phyloP scores from a whole-genome alignment of 2,797 vertebrate genomes.

The Limosa lapponica region DNA sequence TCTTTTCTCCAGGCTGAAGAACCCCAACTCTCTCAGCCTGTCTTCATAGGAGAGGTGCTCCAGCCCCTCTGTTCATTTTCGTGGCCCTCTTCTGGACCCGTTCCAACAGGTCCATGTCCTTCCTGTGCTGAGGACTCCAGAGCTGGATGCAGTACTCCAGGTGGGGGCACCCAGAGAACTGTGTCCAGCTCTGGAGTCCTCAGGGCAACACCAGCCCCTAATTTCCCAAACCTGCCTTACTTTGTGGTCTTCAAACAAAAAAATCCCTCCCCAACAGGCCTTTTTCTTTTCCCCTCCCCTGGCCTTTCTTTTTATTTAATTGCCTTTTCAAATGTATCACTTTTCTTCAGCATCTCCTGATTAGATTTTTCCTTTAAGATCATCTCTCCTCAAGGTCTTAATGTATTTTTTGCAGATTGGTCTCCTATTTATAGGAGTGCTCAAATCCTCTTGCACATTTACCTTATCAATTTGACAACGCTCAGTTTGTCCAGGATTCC shows the following conservation, averaged over 20 bases:
- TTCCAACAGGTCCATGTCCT: too few species aligned
- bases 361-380: not conserved
- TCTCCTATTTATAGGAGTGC: slow-evolving; percentile 12
- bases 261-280: not conserved
- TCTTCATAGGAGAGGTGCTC: too few species aligned
- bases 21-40: too few species aligned
- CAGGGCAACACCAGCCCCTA: not conserved
- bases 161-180: too few species aligned
- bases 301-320: not conserved
- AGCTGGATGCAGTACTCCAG: too few species aligned
- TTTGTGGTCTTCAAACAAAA: not conserved
- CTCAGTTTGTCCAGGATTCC: not conserved
- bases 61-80: too few species aligned
- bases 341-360: slow-evolving; percentile 3
- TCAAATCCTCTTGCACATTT: not conserved
- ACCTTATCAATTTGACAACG: not conserved
- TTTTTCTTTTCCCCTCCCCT: not conserved
- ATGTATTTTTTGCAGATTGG: not conserved
- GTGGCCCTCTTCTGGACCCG: too few species aligned
- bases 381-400: not conserved
- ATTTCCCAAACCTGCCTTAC: not conserved
- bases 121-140: too few species aligned
- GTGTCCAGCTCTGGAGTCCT: not conserved
- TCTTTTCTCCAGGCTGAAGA: too few species aligned
- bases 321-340: not conserved